Percentiles rank a stretch among this genome's conserved stretches.
Conservation (phyloP, 1,140 invertebrate genomes). For the Papilio dardanus region DNA sequence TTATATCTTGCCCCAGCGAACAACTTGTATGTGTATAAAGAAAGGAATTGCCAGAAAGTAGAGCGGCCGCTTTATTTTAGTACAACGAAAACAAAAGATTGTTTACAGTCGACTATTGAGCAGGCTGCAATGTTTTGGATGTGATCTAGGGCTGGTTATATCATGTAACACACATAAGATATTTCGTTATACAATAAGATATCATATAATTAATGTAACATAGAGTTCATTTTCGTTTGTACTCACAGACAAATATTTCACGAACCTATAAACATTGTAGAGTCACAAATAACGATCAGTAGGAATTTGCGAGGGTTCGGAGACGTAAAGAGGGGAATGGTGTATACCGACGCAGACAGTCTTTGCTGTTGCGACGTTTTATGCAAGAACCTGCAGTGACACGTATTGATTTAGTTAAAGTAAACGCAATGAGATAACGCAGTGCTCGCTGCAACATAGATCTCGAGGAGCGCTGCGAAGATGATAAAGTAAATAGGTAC, state of each 20-base stretch:
- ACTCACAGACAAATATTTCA: not conserved
- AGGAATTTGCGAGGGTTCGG: not conserved
- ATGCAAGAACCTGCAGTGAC: slow-evolving; percentile 25
- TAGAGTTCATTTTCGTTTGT: not conserved
- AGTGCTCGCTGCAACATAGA: not conserved
- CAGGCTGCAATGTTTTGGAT: not conserved
- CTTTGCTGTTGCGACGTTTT: not conserved
- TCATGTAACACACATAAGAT: not conserved
- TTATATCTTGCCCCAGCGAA: not conserved
- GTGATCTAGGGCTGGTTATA: not conserved
- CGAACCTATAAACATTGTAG: not conserved
- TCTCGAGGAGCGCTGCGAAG: not conserved
- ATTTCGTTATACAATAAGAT: not conserved
- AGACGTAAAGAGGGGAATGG: not conserved
- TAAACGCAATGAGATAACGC: slow-evolving; percentile 13
- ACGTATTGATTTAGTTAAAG: slow-evolving; percentile 22
- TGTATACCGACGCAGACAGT: not conserved
- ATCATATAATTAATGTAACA: not conserved
- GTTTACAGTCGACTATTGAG: not conserved
- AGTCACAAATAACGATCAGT: not conserved
- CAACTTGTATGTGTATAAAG: slow-evolving; percentile 29
- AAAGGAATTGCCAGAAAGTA: slow-evolving; percentile 49
- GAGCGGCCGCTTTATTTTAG: slow-evolving; percentile 6
- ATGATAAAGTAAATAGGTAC: not conserved
- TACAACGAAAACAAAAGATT: slow-evolving; percentile 17